Base-by-base conservation (phyloP, 2,113 vertebrate genomes). In the Halcyon senegalensis region DNA sequence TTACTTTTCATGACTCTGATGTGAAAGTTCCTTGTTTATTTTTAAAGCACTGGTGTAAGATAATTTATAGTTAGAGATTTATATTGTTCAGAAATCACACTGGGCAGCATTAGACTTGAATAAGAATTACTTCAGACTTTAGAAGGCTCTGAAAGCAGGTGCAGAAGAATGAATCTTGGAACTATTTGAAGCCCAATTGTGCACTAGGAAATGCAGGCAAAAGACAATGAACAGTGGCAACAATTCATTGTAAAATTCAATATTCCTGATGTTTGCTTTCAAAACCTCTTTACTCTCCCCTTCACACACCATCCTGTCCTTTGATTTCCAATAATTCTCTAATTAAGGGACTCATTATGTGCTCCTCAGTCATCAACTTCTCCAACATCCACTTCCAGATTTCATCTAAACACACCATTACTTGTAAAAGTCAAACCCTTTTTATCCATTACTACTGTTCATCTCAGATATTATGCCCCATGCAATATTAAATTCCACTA, bases 11-110 rank as follows among this genome's bases (percentile, higher is more conserved):
- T 62, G 17, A 64, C 62, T 48, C 62, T 72, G 89, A 75, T 1
- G 9, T 41, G 39, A 66, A 86, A 68, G 27, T 51, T 74, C 16
- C 27, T 73, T 78, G 70, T 44, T 10, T 25, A 72, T 77, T 55
- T 51, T 89, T 35, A 90, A 96, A 93, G 84, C 27, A 81, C 13
- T 1, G 0, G 14, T 69, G 35, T 31, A 76, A n/a, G 64, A 64
- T 95, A 85, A 94, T 87, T 91, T 91, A 25, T 78, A 95, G 74
- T 70, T 94, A 85, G 66, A 79, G n/a, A 63, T 50, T 56, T 67
- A 16, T 31, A 55, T 70, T 91, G 43, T 64, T 94, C 60, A 56
- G 43, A 59, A 77, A 60, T 90, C 58, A 75, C 24, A 60, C 10
- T 21, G 20, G n/a, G 59, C n/a, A 76, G 21, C 23, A 68, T 83